These are phyloP conservation scores for Plebejus argus DNA, from an alignment of 2,888 invertebrate species.

Conservation along the genomic window DNA sequence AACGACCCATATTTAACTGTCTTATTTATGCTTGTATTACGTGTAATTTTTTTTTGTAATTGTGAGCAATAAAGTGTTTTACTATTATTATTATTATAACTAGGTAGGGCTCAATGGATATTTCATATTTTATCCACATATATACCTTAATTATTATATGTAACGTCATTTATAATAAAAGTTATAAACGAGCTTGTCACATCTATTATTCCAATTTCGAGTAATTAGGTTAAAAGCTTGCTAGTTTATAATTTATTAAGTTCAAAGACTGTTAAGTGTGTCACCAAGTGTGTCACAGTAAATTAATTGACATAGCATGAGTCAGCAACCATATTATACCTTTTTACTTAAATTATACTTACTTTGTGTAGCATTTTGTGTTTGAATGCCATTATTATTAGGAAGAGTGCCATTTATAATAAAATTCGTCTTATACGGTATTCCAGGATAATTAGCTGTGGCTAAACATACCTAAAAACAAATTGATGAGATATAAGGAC, in stretches of 20 bases:
- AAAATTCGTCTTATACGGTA: conserved; percentile 73
- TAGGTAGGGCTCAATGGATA: not conserved
- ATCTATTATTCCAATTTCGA: not conserved
- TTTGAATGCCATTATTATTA: conserved; percentile 56
- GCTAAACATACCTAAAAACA: conserved; percentile 83
- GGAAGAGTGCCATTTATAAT: conserved; percentile 60
- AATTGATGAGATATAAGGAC: not conserved
- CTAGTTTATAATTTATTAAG: not conserved
- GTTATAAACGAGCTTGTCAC: not conserved
- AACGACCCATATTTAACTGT: no score
- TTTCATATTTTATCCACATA: not conserved
- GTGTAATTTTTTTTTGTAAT: no score
- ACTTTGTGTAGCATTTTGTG: conserved; percentile 57
- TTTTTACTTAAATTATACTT: conserved; percentile 43
- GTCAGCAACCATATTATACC: not conserved
- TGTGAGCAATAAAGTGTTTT: no score
- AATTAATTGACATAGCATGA: conserved; percentile 5
- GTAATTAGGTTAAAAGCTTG: conserved; percentile 7
- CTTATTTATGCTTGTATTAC: no score
- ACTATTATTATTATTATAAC: no score
- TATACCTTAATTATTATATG: no score
- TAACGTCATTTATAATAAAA: no score
- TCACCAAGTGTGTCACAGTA: no score
- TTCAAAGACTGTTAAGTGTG: not conserved
- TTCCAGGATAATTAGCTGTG: conserved; percentile 89